Percentiles rank a stretch among this genome's conserved stretches.
Evolutionary conservation across 2,888 invertebrate genomes (phyloP).

Genomic region (Pristionchus exspectatus): DNA sequence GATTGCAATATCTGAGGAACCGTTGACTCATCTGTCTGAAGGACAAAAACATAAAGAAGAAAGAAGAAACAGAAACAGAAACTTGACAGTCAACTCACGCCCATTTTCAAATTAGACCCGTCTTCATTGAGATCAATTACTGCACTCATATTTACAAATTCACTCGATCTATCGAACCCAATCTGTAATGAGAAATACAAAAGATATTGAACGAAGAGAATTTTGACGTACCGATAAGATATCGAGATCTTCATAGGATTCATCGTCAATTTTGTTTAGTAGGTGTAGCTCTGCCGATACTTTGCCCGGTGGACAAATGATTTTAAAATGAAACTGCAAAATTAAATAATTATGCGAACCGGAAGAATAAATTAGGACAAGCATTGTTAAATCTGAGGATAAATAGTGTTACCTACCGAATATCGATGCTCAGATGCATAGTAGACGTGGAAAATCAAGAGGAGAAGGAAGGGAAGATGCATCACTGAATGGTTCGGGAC

Average conservation of each 20-base stretch:
- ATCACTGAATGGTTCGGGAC: background rate
- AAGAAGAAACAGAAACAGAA: background rate
- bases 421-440: background rate
- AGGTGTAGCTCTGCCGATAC: too few relatives aligned
- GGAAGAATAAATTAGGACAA: background rate
- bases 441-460: background rate
- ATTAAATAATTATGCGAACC: too few relatives aligned
- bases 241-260: background rate
- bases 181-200: background rate
- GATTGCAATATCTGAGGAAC: background rate
- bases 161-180: background rate
- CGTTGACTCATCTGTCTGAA: background rate
- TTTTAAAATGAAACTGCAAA: background rate
- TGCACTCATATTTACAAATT: background rate
- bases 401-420: background rate
- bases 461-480: background rate
- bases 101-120: background rate
- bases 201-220: too few relatives aligned
- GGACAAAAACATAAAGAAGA: too few relatives aligned
- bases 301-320: background rate
- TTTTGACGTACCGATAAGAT: too few relatives aligned
- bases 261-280: background rate
- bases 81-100: background rate
- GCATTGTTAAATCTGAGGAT: too few relatives aligned
- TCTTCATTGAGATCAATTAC: background rate